phyloP scores from a whole-genome alignment of 2,888 invertebrate species.

The Ornithoptera priamus region DNA sequence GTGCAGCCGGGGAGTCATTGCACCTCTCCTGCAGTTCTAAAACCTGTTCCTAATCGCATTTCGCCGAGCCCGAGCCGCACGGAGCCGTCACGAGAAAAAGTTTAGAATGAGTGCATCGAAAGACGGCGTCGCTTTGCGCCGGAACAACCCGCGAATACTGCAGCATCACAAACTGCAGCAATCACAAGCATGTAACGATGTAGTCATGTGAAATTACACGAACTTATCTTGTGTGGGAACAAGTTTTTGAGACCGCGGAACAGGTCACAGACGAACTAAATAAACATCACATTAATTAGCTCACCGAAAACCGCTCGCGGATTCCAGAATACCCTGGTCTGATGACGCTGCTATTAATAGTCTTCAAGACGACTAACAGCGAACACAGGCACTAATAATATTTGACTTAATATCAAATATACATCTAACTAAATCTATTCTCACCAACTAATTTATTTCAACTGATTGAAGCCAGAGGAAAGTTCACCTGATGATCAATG shows the following conservation, averaged over 20 bases:
- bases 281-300: no score
- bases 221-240: not conserved
- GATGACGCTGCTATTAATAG: no score
- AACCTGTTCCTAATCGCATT: slow-evolving; percentile 75
- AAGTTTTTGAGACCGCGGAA: not conserved
- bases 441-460: no score
- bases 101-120: slow-evolving; percentile 55
- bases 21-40: slow-evolving; percentile 50
- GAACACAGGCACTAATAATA: no score
- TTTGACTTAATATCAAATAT: no score
- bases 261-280: slow-evolving; percentile 1
- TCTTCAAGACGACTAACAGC: no score
- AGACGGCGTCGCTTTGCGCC: not conserved
- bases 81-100: slow-evolving; percentile 56
- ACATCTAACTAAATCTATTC: no score
- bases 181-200: not conserved
- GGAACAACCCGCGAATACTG: not conserved
- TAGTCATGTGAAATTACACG: not conserved
- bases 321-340: no score
- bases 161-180: no score
- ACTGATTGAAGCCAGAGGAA: no score
- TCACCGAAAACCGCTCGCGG: no score
- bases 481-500: no score
- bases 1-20: slow-evolving; percentile 60
- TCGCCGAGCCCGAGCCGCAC: slow-evolving; percentile 54